Percentiles rank a stretch among this genome's conserved stretches.
Evolutionary conservation across 2,888 invertebrate genomes (phyloP).

Genomic region (Leptothorax acervorum): DNA sequence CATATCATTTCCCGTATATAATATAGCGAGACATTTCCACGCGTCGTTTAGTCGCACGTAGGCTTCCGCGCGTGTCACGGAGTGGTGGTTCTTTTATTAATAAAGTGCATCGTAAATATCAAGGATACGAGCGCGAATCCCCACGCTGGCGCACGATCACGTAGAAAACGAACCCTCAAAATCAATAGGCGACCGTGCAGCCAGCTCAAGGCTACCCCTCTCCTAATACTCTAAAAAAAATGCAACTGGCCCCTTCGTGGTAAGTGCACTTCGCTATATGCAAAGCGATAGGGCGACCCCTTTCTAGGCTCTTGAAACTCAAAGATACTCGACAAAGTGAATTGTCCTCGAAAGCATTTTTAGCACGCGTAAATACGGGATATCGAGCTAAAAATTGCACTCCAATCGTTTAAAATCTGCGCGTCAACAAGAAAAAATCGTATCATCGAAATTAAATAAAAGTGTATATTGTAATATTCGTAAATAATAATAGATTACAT

Average conservation of each 20-base stretch:
- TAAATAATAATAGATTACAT: neutral
- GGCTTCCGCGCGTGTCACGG: conserved; percentile 23
- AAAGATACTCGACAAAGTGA: conserved; percentile 35
- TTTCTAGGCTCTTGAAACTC: conserved; percentile 59
- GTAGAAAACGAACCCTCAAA: conserved; percentile 74
- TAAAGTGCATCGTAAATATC: conserved; percentile 62
- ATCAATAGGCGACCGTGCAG: conserved; percentile 75
- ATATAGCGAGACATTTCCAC: conserved; percentile 32
- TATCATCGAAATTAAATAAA: neutral
- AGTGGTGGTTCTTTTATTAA: conserved; percentile 58
- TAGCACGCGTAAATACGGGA: neutral
- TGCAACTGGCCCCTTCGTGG: conserved; percentile 71
- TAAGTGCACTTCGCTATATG: conserved; percentile 76
- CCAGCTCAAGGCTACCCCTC: conserved; percentile 50
- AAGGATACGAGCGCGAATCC: conserved; percentile 49
- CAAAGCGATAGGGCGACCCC: conserved; percentile 64
- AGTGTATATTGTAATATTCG: neutral
- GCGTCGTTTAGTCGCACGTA: conserved; percentile 32
- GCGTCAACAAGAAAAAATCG: neutral
- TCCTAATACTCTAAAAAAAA: conserved; percentile 69
- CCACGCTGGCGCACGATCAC: conserved; percentile 41
- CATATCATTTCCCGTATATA: conserved; percentile 6
- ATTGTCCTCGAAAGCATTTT: conserved; percentile 24
- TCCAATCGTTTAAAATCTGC: neutral
- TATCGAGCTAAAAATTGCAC: conserved; percentile 13